Base-by-base conservation (phyloP, 2,888 invertebrate species). In the Eurytoma adleriae region DNA sequence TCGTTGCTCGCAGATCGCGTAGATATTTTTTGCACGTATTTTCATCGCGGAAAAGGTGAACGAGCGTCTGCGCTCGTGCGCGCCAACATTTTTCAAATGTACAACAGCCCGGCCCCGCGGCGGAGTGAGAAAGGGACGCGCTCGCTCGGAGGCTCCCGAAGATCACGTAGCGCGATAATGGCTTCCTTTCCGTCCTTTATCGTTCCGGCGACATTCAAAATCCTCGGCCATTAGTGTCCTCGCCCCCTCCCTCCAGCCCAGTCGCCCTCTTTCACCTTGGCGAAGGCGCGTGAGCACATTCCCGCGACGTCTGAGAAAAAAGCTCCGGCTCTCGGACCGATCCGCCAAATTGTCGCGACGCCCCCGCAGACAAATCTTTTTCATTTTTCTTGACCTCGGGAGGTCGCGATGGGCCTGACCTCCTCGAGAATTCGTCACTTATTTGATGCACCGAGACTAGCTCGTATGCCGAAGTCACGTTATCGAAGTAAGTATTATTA, bases 161-260 rank as follows among this genome's bases (percentile, higher is more conserved):
- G 89, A 89, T 88, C 88, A 89, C 88, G 88, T 89, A 88, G 88
- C 86, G 85, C 87, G 89, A 89, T 89, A 89, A 89, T 89, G 88
- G 88, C 87, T 86, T 87, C 87, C 87, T 87, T 87, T 85, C 87
- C 87, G 84, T 87, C 86, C 87, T 86, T 89, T 89, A 88, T 88
- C 89, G 87, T 86, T 81, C 85, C 84, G 84, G 85, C 87, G 88
- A 87, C 88, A 88, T 88, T 89, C 88, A 88, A 89, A 89, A 89
- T 88, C 89, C 88, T 84, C 82, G 84, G 66, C 81, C 81, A 83
- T 83, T 83, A 83, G 81, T 69, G 75, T 50, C 56, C 72, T n/a
- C 62, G n/a, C 48, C 40, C 18, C 13, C 59, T 24, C 13, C 57
- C 59, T 27, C 24, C 48, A 52, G 50, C 61, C 56, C 70, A 14